Evolutionary conservation across 2,113 vertebrate genomes (phyloP), one percentile per base, ranked within the genome.

Genomic region (Thunnus thynnus): DNA sequence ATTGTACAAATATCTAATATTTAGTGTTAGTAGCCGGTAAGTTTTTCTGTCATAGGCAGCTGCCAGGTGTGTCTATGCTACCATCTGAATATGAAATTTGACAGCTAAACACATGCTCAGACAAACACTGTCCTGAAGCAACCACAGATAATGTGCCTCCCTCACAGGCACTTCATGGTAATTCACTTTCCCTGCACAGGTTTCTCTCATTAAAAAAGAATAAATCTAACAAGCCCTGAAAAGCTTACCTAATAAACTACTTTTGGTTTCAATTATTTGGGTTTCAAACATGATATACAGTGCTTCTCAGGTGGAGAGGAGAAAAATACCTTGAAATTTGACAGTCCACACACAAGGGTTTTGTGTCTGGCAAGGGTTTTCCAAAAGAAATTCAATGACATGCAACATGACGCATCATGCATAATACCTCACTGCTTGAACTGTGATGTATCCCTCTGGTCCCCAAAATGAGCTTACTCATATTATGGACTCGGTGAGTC

Each of bases 401-500:
- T 79, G 81, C 76, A 86, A 67, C 58, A 74, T 89, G 83, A 88
- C 74, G 55, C 81, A 87, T 87, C 61, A 27, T 13, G n/a, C 69
- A 74, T 55, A 50, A 80, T 63, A 78, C 60, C 55, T 83, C 54
- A 62, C 54, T 70, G 74, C 69, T 68, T 74, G 76, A 83, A 50
- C 69, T 65, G 84, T 69, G 78, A 88, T 87, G 84, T 51, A 65
- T 86, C 80, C 80, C 86, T 62, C 44, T 18, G 68, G 73, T 87
- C 74, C 62, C 76, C 72, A 77, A 72, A 88, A 84, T 69, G 77
- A 90, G 83, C 85, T 87, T 82, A 82, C 84, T 93, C 80, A 88
- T 76, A 61, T 17, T 72, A 63, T 62, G 62, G 76, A 69, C 67
- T 72, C 3, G 12, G 72, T 89, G 85, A 91, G 84, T 88, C 87